Base-by-base conservation (phyloP, 2,888 invertebrate genomes). In the Microctonus aethiopoides region DNA sequence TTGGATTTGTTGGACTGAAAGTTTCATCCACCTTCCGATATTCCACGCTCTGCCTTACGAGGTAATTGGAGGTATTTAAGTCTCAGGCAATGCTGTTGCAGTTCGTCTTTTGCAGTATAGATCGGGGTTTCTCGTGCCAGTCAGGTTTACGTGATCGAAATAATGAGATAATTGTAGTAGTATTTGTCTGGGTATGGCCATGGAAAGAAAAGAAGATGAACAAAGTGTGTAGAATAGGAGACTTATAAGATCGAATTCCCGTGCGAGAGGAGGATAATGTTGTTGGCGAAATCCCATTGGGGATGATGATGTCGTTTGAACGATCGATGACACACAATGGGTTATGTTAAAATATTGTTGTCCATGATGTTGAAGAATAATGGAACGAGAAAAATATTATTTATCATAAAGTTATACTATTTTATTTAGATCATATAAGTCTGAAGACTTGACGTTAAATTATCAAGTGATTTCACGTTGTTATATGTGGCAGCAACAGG, bases 21-120 rank as follows among this genome's bases (percentile, higher is more conserved):
- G 56, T 71, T 67, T 46, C 34, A 16, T 34, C 61, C 10, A 54
- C 29, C 71, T 67, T 46, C 16, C 16, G 16, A 46, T 46, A 46
- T 46, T 46, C 46, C 46, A 46, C 16, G 61, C 67, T n/a, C 56
- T 36, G 34, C 67, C 60, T 41, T 63, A 64, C 64, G 61, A 56
- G 68, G 73, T 79, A 80, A 80, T 80, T 80, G 75, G 75, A 73
- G 72, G 74, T 76, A 77, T 79, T 80, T 78, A 76, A 77, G 74
- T 79, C 71, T 70, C 65, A 41, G 63, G 64, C 66, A 70, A 78
- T 77, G 71, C 77, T 77, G 74, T 75, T 74, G 77, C 73, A 71
- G 70, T 71, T 64, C 46, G 16, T 29, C 34, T 52, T 24, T 52
- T 13, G 26, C 34, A 52, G 54, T 26, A 62, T 24, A 22, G 39